Evolutionary conservation across 2,888 invertebrate genomes (phyloP), one percentile per base, ranked within the genome.

Genomic region (Diplazon laetatorius): DNA sequence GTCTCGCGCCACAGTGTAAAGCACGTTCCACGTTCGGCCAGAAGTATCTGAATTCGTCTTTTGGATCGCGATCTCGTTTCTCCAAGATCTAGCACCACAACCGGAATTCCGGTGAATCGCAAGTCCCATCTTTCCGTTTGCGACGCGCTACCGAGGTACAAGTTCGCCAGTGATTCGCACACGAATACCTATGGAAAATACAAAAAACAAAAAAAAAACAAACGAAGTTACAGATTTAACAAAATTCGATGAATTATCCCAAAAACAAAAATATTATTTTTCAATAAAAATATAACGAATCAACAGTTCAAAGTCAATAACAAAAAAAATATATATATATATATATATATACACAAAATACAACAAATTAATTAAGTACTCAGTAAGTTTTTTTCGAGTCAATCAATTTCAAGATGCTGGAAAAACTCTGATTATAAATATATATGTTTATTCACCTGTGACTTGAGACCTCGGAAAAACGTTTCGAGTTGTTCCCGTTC

Each of bases 1-100:
- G 94, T 94, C 90, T 97, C 96, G 82, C 93, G 93, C 96, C 96
- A 97, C 20, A 97, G 91, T 71, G 95, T 94, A 90, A 97, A 96
- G 72, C 96, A 95, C 0, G 96, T 95, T 14, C 96, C 96, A 37
- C 95, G 93, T 89, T 96, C 96, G 1, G 96, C 95, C 63, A 96
- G 89, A 2, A 95, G 93, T 46, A 96, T 93, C 81, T 95, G 94
- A 10, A 96, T 94, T 22, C 94, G 93, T 35, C 95, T 92, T 85
- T 94, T 94, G 78, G 93, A 92, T 73, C 96, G 92, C 18, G 95
- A 93, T 70, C 94, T 92, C 10, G 95, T 95, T 85, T 95, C 95
- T 0, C 96, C 97, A 48, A 94, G 93, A 91, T 97, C 96, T 76
- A 96, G 92, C 5, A 97, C 92, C 10, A 97, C 92, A 2, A 96